A percentile compares a stretch with the other conserved stretches of the same genome.
These are phyloP conservation scores for Neopelma chrysocephalum DNA, from an alignment of 2,797 vertebrate species.

Conservation along the genomic window DNA sequence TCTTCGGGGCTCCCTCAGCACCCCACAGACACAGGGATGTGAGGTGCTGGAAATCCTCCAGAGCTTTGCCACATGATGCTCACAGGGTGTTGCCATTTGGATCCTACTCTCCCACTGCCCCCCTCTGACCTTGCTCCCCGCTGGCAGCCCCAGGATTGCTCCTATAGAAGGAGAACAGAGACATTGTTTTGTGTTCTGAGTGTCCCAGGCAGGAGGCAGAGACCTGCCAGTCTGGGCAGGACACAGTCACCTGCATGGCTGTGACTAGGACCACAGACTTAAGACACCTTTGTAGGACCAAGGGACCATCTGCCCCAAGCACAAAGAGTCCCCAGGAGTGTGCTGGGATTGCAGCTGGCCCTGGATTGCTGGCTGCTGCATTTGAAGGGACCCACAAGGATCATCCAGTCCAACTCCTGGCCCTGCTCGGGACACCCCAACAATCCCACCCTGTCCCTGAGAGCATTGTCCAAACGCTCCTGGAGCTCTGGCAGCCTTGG, in stretches of 20 bases:
- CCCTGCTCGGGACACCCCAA: neutral
- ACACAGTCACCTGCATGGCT: neutral
- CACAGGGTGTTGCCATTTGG: fast-evolving
- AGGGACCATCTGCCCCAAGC: neutral
- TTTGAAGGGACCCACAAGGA: neutral
- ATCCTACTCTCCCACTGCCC: neutral
- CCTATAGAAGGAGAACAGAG: neutral
- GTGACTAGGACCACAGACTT: neutral
- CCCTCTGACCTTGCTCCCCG: neutral
- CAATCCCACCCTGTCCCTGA: neutral
- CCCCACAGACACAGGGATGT: neutral
- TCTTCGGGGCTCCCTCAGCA: neutral
- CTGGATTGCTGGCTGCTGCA: neutral
- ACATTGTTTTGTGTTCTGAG: neutral
- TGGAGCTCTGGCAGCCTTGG: neutral
- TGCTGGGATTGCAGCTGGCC: neutral
- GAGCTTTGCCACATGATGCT: neutral
- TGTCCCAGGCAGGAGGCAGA: neutral
- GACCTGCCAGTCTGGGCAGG: neutral
- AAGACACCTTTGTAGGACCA: neutral
- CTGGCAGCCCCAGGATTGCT: neutral
- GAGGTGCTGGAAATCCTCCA: neutral
- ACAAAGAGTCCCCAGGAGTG: neutral
- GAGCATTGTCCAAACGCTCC: fast-evolving
- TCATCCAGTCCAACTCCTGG: fast-evolving